Percentiles rank a stretch among this genome's conserved stretches.
phyloP scores from a whole-genome alignment of 1,140 invertebrate species.

The Campodea augens region DNA sequence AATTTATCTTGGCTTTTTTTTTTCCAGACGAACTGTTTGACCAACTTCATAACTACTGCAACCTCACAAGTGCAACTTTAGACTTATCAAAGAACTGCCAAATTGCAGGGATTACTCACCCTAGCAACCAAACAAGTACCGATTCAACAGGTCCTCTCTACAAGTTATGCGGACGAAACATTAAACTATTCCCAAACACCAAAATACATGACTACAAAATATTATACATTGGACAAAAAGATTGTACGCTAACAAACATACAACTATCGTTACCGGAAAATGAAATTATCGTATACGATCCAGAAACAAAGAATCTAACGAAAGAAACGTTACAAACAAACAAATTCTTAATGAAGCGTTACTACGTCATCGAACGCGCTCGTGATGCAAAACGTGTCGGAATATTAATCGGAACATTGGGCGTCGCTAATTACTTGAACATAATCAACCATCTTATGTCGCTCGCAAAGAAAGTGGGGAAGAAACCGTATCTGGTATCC shows the following conservation, averaged over 20 bases:
- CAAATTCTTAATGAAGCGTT: conserved; percentile 43
- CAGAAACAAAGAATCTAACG: conserved; percentile 9
- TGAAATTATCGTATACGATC: conserved; percentile 25
- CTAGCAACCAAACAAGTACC: no score
- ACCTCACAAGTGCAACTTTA: no score
- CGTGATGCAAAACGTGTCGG: conserved; percentile 73
- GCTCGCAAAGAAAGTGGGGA: conserved; percentile 47
- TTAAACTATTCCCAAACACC: no score
- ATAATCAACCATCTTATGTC: conserved; percentile 55
- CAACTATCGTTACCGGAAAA: conserved; percentile 27
- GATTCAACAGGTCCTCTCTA: no score
- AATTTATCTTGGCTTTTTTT: no score
- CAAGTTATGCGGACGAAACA: no score
- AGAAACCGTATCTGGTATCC: conserved; percentile 75
- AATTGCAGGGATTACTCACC: no score
- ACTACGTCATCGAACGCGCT: conserved; percentile 67
- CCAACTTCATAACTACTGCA: no score
- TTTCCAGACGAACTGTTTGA: no score
- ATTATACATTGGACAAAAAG: conserved; percentile 33
- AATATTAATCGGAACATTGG: conserved; percentile 71
- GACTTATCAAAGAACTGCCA: no score
- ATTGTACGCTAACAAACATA: conserved; percentile 29
- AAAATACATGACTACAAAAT: no score
- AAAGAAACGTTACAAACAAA: neutral
- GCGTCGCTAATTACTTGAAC: conserved; percentile 55